Conservation (phyloP, 1,140 invertebrate species). For the Scaptomyza montana region DNA sequence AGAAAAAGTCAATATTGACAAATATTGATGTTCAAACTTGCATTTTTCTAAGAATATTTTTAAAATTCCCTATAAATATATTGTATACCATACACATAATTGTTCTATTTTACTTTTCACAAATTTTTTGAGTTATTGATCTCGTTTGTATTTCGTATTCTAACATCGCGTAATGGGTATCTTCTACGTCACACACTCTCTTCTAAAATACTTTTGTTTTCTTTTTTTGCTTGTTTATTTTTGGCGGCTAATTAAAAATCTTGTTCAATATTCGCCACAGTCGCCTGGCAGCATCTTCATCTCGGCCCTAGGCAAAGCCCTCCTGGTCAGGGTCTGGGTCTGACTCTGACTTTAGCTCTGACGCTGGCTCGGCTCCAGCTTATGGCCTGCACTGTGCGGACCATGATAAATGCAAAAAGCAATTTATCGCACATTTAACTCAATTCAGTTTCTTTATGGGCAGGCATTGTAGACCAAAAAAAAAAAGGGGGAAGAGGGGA, state of each 20-base stretch:
- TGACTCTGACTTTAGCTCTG: constrained; percentile 7
- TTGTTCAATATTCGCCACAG: constrained; percentile 79
- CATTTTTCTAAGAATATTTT: too few relatives aligned
- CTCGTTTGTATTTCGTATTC: too few relatives aligned
- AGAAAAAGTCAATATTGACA: too few relatives aligned
- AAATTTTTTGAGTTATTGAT: too few relatives aligned
- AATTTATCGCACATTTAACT: constrained; percentile 83
- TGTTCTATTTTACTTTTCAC: too few relatives aligned
- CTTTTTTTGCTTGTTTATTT: constrained; percentile 20
- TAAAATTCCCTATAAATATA: too few relatives aligned
- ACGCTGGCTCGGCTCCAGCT: constrained; percentile 56
- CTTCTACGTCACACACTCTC: neutral
- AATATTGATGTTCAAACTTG: too few relatives aligned
- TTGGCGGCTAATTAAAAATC: constrained; percentile 79
- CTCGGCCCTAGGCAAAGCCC: constrained; percentile 10
- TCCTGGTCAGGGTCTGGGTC: constrained; percentile 28
- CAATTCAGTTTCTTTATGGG: constrained; percentile 79
- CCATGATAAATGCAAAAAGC: constrained; percentile 83
- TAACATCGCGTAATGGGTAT: neutral
- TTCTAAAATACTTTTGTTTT: neutral
- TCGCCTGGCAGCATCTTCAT: constrained; percentile 22
- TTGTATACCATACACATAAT: too few relatives aligned
- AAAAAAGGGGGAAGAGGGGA: neutral
- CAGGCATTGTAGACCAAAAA: constrained; percentile 14
- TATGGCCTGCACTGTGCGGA: constrained; percentile 47